A percentile compares a stretch with the other conserved stretches of the same genome.
phyloP scores from a whole-genome alignment of 2,888 invertebrate species.

The Scaptomyza polygonia region DNA sequence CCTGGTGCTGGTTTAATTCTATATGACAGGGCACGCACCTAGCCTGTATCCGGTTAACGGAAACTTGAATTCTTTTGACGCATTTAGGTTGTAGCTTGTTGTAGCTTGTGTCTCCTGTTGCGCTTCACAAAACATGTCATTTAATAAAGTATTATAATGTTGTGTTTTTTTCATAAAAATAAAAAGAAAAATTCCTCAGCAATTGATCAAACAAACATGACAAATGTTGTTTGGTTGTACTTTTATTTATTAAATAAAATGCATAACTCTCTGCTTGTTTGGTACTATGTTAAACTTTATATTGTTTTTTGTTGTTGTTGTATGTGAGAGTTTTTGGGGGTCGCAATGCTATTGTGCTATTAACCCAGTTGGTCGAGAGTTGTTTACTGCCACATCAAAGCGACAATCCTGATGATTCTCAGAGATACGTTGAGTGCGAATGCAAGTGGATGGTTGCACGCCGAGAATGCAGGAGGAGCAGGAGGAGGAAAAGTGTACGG shows the following conservation, averaged over 20 bases:
- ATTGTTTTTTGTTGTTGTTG: slow-evolving; percentile 18
- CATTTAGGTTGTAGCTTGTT: slow-evolving; percentile 1
- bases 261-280: slow-evolving; percentile 14
- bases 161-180: slow-evolving; percentile 41
- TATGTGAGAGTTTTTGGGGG: too few relatives aligned
- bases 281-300: slow-evolving; percentile 35
- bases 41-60: slow-evolving; percentile 7
- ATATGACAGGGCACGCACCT: slow-evolving; percentile 57
- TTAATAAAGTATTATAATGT: slow-evolving; percentile 59
- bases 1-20: slow-evolving; percentile 42
- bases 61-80: not conserved
- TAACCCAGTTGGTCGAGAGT: slow-evolving; percentile 67
- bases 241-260: slow-evolving; percentile 20
- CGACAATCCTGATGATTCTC: slow-evolving; percentile 59
- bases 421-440: slow-evolving; percentile 48
- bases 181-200: slow-evolving; percentile 21
- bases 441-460: slow-evolving; percentile 25
- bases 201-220: slow-evolving; percentile 39
- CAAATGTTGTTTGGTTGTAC: slow-evolving; percentile 39
- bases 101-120: slow-evolving; percentile 59
- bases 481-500: too few relatives aligned
- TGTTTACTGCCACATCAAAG: slow-evolving; percentile 67
- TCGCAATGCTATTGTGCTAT: slow-evolving; percentile 49
- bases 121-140: slow-evolving; percentile 66
- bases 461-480: not conserved